phyloP scores from a whole-genome alignment of 2,113 vertebrate species.

The Origma solitaria region DNA sequence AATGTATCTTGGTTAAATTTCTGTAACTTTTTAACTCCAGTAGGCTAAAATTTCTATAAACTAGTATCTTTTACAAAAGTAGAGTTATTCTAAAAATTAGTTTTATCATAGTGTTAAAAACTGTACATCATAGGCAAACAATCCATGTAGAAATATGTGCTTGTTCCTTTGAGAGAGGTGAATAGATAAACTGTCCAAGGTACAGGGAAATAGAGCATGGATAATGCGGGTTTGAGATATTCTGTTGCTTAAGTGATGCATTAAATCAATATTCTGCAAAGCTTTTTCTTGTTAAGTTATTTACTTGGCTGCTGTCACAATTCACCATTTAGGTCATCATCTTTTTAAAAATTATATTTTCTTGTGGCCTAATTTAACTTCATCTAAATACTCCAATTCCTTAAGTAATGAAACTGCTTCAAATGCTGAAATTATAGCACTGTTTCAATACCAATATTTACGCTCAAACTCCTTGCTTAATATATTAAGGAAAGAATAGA shows the following conservation, averaged over 20 bases:
- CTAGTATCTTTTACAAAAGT: neutral
- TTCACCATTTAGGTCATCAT: conserved; percentile 78
- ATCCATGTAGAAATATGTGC: conserved; percentile 68
- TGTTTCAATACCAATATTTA: neutral
- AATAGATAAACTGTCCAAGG: conserved; percentile 81
- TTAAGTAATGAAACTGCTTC: neutral
- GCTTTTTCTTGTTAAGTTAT: conserved; percentile 87
- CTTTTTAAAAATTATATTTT: conserved; percentile 74
- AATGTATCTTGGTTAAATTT: conserved; percentile 8
- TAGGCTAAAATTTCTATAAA: neutral
- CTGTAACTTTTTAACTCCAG: conserved; percentile 20
- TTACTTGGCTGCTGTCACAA: conserved; percentile 87
- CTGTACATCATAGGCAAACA: conserved; percentile 53
- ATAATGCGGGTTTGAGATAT: conserved; percentile 84
- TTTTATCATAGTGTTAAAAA: conserved; percentile 42
- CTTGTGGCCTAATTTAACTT: conserved; percentile 57
- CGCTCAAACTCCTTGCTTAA: neutral
- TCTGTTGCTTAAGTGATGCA: conserved; percentile 84
- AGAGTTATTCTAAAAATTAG: neutral
- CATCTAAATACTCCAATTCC: conserved; percentile 3
- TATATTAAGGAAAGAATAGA: neutral
- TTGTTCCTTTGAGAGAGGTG: conserved; percentile 73
- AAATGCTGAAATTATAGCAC: neutral
- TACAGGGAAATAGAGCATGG: conserved; percentile 89
- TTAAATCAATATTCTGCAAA: conserved; percentile 95